phyloP scores from a whole-genome alignment of 2,113 vertebrate genomes.

The Ammodytes dubius region DNA sequence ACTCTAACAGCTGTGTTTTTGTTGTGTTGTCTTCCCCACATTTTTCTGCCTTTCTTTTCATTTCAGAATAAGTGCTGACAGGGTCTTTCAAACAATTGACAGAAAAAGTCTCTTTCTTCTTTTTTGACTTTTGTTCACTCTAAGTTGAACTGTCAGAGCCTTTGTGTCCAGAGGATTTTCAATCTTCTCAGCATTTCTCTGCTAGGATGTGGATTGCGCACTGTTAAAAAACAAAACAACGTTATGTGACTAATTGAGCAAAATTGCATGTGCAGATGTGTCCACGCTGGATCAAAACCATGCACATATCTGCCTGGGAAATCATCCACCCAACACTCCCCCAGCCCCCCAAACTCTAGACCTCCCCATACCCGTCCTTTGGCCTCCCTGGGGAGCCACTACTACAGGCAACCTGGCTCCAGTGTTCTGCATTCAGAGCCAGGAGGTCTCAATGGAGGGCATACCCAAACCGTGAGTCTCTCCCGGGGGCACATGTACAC shows the following conservation, averaged over 20 bases:
- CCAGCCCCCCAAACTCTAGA: constrained; percentile 10
- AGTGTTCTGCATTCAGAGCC: constrained; percentile 35
- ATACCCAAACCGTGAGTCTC: constrained; percentile 60
- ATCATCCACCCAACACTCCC: constrained; percentile 13
- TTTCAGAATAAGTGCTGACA: constrained; percentile 65
- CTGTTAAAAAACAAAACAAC: constrained; percentile 22
- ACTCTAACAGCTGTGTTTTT: constrained; percentile 74
- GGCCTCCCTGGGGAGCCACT: constrained; percentile 44
- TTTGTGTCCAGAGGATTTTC: constrained; percentile 40
- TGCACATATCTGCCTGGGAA: constrained; percentile 46
- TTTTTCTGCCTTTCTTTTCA: constrained; percentile 58
- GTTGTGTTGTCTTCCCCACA: constrained; percentile 65
- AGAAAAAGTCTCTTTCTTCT: constrained; percentile 33
- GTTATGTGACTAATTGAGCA: constrained; percentile 22
- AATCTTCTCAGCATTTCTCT: too few species aligned
- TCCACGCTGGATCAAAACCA: constrained; percentile 34
- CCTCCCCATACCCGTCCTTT: not conserved
- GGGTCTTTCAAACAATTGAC: constrained; percentile 44
- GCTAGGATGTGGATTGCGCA: too few species aligned
- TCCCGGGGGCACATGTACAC: constrained; percentile 52
- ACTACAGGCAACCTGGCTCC: constrained; percentile 56
- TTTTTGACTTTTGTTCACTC: constrained; percentile 59
- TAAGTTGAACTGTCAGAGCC: constrained; percentile 40
- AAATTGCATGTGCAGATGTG: constrained; percentile 47
- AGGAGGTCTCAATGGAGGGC: constrained; percentile 55